Base-by-base conservation (phyloP, 1,140 invertebrate genomes). In the Bradynema listronoti region DNA sequence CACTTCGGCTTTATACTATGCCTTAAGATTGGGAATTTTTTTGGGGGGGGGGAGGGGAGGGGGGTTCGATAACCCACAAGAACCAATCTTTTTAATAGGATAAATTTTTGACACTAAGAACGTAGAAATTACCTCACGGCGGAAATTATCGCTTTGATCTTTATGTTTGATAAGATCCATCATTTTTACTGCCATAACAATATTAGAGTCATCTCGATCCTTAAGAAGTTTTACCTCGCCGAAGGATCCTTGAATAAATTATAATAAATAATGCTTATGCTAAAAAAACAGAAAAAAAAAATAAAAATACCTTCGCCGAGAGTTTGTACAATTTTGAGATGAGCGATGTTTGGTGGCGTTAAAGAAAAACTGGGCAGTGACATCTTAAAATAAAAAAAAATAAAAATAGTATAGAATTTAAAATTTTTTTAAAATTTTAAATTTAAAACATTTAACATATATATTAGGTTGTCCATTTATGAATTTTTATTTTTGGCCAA, bases 181-280 rank as follows among this genome's bases (percentile, higher is more conserved):
- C n/a, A 32, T 34, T 50, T 68, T 68, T 11, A 68, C 58, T 5
- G 65, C 65, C 22, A 68, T 16, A 24, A 49, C 60, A 30, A 33
- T 30, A 11, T 16, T 45, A 6, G 65, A 42, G 43, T 68, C 29
- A 32, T 65, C 29, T 39, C 36, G 34, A 42, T 68, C 61, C 0
- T 33, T 27, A 29, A 68, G 46, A 9, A 68, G 33, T 34, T 66
- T 71, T 7, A 68, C 66, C 61, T 69, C 67, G 11, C 66, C 66
- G 33, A 59, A 68, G 6, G 65, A 45, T 33, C 62, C 62, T 64
- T n/a, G 27, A 61, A 34, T 9, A 63, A 65, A 5, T 24, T n/a
- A n/a, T n/a, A n/a, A n/a, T n/a, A n/a, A n/a, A 49, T 33, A 6
- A 29, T 42, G 7, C 22, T 1, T 0, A 49, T 7, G 19, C 50